These are phyloP conservation scores for Nycticorax nycticorax DNA, from an alignment of 2,113 vertebrate genomes.

Conservation along the genomic window DNA sequence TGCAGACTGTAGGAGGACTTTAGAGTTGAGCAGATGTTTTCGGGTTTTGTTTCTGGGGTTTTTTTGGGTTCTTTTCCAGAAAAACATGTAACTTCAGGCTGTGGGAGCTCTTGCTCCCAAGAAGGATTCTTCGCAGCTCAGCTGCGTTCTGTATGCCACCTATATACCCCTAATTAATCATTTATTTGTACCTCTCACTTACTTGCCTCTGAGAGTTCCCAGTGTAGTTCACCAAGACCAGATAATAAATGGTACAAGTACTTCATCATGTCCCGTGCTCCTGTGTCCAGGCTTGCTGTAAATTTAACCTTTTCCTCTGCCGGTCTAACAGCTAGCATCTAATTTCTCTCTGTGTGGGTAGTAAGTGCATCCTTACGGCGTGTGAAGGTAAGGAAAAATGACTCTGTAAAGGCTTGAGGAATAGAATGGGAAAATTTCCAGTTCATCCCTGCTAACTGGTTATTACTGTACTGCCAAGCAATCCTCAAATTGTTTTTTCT, in stretches of 20 bases:
- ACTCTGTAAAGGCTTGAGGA: neutral
- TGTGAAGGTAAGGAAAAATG: neutral
- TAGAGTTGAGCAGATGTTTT: slow-evolving; percentile 39
- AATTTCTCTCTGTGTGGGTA: neutral
- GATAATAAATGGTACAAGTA: neutral
- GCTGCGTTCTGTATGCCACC: neutral
- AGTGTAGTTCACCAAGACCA: neutral
- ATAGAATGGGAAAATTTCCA: neutral
- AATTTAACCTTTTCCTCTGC: neutral
- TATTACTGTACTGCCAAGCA: neutral
- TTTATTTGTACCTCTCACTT: neutral
- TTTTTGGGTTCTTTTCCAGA: neutral
- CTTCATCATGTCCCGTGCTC: neutral
- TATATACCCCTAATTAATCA: neutral
- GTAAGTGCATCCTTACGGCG: neutral
- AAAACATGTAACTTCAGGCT: neutral
- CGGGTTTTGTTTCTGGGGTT: neutral
- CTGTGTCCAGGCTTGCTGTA: neutral
- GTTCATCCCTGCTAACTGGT: neutral
- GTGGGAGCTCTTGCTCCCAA: neutral
- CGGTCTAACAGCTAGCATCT: neutral
- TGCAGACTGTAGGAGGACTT: slow-evolving; percentile 42
- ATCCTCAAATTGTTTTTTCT: neutral
- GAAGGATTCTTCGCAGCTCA: neutral
- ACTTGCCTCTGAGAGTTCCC: neutral